A percentile compares a stretch with the other conserved stretches of the same genome.
These are phyloP conservation scores for Columbina picui DNA, from an alignment of 2,113 vertebrate genomes.

Conservation along the genomic window DNA sequence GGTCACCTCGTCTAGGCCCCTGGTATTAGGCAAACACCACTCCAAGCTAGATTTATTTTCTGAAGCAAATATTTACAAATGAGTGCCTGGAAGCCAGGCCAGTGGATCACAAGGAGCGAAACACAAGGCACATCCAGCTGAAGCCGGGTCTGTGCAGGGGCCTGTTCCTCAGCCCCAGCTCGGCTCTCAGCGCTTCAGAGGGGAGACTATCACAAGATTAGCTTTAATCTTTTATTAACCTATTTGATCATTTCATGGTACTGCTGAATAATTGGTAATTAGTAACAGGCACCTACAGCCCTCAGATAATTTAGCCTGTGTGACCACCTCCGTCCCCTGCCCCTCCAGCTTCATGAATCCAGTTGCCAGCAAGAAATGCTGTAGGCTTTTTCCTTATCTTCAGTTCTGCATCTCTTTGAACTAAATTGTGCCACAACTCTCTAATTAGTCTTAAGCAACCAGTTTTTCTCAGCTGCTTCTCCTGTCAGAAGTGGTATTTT, in stretches of 20 bases:
- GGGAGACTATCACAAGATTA: constrained; percentile 64
- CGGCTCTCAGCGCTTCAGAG: neutral
- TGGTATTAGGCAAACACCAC: neutral
- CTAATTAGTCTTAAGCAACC: constrained; percentile 41
- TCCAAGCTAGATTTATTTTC: neutral
- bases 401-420: constrained; percentile 24
- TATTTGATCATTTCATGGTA: constrained; percentile 77
- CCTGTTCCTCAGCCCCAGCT: neutral
- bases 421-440: neutral
- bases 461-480: neutral
- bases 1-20: too few species aligned
- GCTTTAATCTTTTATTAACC: constrained; percentile 81
- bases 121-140: fast-evolving
- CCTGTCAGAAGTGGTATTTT: constrained; percentile 44
- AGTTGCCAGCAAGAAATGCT: constrained; percentile 16
- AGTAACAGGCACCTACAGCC: constrained; percentile 28
- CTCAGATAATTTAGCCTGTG: constrained; percentile 15
- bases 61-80: neutral
- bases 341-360: neutral
- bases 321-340: neutral
- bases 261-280: constrained; percentile 51
- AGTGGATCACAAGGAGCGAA: neutral
- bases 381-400: neutral
- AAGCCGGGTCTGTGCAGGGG: neutral
- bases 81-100: neutral